Conservation (phyloP, 2,113 vertebrate genomes). For the Syrmaticus mikado region DNA sequence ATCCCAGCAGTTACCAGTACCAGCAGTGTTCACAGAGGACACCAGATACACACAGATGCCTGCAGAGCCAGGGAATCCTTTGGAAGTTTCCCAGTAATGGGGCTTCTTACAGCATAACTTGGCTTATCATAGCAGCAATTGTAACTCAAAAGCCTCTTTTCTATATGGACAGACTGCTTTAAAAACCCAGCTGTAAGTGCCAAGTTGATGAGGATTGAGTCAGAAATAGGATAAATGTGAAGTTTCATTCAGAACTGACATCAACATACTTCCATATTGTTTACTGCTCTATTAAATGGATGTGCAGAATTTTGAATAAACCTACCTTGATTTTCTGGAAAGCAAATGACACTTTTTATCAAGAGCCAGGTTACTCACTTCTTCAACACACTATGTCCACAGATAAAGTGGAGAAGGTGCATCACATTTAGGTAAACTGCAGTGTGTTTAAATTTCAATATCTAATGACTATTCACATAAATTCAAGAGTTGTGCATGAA, state of each 20-base stretch:
- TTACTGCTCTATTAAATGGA: background rate
- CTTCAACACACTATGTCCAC: background rate
- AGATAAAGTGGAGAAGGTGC: background rate
- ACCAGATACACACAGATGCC: accelerated
- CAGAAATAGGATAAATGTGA: background rate
- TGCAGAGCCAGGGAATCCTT: background rate
- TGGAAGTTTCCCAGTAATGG: background rate
- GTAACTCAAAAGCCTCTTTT: background rate
- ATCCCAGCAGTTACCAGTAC: background rate
- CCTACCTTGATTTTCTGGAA: background rate
- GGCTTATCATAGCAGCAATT: background rate
- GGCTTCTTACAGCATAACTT: background rate
- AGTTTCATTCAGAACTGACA: background rate
- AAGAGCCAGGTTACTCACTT: background rate
- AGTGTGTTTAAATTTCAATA: background rate
- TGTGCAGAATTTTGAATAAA: background rate
- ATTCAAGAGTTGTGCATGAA: background rate
- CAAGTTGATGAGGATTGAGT: background rate
- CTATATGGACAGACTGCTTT: background rate
- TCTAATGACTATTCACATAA: background rate
- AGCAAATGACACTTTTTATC: background rate
- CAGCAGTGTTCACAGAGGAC: background rate
- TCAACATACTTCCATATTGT: background rate
- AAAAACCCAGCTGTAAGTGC: background rate
- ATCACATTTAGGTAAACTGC: background rate